phyloP scores from a whole-genome alignment of 1,140 invertebrate species.

The Zaprionus gabonicus region DNA sequence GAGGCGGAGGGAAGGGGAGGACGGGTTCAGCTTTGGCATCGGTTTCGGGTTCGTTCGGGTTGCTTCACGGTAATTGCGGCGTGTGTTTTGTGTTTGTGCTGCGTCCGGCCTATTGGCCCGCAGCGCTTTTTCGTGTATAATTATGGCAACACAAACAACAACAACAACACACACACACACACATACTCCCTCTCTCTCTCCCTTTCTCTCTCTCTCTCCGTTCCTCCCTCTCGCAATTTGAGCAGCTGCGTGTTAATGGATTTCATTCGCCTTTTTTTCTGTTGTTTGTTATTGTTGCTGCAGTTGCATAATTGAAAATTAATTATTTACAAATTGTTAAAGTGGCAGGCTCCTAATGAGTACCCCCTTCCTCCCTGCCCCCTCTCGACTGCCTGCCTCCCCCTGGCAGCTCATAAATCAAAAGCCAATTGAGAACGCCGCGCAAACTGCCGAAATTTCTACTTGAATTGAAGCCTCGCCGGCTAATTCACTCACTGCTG shows the following conservation, averaged over 20 bases:
- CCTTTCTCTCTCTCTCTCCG: background rate
- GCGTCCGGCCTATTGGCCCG: conserved; percentile 45
- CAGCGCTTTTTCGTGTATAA: conserved; percentile 66
- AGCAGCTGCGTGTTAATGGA: conserved; percentile 64
- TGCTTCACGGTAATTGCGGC: conserved; percentile 16
- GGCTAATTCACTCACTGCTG: background rate
- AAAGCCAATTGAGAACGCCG: conserved; percentile 9
- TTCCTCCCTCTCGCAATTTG: conserved; percentile 13
- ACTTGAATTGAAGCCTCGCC: background rate
- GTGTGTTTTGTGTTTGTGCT: conserved; percentile 35
- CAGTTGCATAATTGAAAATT: conserved; percentile 80
- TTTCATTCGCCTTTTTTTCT: conserved; percentile 40
- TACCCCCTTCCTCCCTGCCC: too few species aligned
- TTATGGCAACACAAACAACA: conserved; percentile 76
- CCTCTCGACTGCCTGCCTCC: background rate
- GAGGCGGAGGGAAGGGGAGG: background rate
- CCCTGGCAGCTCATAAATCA: conserved; percentile 57
- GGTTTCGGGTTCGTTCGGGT: background rate
- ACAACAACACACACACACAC: conserved; percentile 41
- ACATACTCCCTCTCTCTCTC: conserved; percentile 5
- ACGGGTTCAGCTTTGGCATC: background rate
- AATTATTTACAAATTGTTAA: conserved; percentile 81
- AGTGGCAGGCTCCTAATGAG: conserved; percentile 63
- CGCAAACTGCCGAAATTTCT: background rate
- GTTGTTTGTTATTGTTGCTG: conserved; percentile 39